phyloP scores from a whole-genome alignment of 2,888 invertebrate species.

The Diachrysia chrysitis region DNA sequence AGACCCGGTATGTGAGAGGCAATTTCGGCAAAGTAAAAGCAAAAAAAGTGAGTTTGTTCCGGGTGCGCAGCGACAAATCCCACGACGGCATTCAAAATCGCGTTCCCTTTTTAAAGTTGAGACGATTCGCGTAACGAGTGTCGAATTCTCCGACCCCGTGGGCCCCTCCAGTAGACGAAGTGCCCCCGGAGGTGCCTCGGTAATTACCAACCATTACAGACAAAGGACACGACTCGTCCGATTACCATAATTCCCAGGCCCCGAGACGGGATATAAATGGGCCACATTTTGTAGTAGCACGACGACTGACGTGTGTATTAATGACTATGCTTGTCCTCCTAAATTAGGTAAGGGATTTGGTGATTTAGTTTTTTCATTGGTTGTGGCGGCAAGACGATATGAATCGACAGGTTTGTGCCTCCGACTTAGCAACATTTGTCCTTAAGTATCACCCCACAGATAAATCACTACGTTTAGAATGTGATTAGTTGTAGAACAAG shows the following conservation, averaged over 20 bases:
- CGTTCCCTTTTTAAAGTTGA: slow-evolving; percentile 88
- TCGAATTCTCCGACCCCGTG: slow-evolving; percentile 84
- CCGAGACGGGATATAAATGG: slow-evolving; percentile 87
- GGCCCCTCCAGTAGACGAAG: slow-evolving; percentile 79
- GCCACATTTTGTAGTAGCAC: slow-evolving; percentile 88
- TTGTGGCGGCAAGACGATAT: slow-evolving; percentile 65
- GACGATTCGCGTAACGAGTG: slow-evolving; percentile 88
- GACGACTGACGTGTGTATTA: slow-evolving; percentile 88
- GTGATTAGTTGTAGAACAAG: slow-evolving; percentile 28
- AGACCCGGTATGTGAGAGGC: slow-evolving; percentile 55
- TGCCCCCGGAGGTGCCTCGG: slow-evolving; percentile 86
- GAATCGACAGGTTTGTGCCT: slow-evolving; percentile 56
- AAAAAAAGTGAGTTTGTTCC: slow-evolving; percentile 75
- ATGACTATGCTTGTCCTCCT: slow-evolving; percentile 88
- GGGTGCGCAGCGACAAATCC: slow-evolving; percentile 77
- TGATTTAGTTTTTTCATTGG: slow-evolving; percentile 87
- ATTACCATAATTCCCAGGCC: slow-evolving; percentile 89
- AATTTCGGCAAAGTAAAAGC: slow-evolving; percentile 73
- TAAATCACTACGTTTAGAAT: slow-evolving; percentile 60
- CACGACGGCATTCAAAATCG: slow-evolving; percentile 84
- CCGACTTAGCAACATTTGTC: slow-evolving; percentile 59
- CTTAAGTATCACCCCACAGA: slow-evolving; percentile 58
- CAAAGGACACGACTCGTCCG: slow-evolving; percentile 88
- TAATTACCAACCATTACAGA: slow-evolving; percentile 89
- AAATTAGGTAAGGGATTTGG: slow-evolving; percentile 87